Base-by-base conservation (phyloP, 1,140 invertebrate species). In the Uloborus diversus region DNA sequence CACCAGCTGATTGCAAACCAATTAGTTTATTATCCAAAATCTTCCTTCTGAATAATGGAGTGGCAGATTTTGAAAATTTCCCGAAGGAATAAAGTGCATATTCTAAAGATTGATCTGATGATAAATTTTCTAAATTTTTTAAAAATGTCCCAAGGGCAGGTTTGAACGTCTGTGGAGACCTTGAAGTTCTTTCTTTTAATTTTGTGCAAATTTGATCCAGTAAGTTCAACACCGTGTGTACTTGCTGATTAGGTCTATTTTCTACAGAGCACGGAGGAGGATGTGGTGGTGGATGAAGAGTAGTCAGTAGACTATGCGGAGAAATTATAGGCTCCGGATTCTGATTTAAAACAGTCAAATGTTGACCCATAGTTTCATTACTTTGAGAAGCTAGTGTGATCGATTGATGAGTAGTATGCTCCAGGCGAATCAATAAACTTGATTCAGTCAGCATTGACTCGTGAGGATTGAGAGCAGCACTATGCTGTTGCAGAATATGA, bases 41-140 rank as follows among this genome's bases (percentile, higher is more conserved):
- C 17, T 61, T 68, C 25, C 76, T 79, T 35, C 69, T 68, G 35
- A 79, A 79, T 4, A 79, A 37, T 9, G 65, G 64, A 25, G 56
- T 69, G 4, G 64, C 76, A 0, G 65, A 61, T 37, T 79, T 79
- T 32, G 76, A 79, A 61, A 79, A 79, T 27, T 79, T 79, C 3
- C 76, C 76, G 53, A 79, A 79, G 25, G 76, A 69, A 49, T 79
- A 79, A 13, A 79, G 56, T 3, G 76, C 76, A 61, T 79, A 68
- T 27, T 79, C 76, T 27, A 79, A 27, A 32, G 76, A 57, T 17
- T 64, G 69, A 11, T 79, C 65, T 7, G 76, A 30, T 49, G 76
- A 59, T 23, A 79, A 69, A n/a, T 59, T 47, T 11, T 79, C 65
- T 23, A 79, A 61, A 20, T 79, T 79, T 30, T 79, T 79, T 4